Percentiles rank a stretch among this genome's conserved stretches.
Conservation (phyloP, 2,113 vertebrate species). For the Tinamus guttatus region DNA sequence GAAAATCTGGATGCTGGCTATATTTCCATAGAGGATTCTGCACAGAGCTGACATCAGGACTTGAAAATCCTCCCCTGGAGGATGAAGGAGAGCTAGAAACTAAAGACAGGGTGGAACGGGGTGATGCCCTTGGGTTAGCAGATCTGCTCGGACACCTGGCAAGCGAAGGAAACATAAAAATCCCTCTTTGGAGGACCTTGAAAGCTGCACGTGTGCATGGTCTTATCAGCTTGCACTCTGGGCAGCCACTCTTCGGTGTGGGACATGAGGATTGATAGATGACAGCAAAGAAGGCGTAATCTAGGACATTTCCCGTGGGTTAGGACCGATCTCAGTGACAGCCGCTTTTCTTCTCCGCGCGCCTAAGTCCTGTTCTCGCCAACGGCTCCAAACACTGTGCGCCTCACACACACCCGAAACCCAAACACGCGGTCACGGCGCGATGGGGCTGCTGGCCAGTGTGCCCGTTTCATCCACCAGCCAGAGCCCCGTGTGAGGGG, state of each 20-base stretch:
- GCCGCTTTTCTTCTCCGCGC: not conserved
- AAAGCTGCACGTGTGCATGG: not conserved
- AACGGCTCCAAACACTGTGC: not conserved
- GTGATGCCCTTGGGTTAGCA: too few species aligned
- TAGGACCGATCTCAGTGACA: rapidly evolving
- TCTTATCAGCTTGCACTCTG: not conserved
- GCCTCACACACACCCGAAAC: not conserved
- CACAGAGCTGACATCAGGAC: not conserved
- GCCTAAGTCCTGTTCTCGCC: not conserved
- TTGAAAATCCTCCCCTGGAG: not conserved
- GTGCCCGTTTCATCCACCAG: not conserved
- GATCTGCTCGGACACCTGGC: not conserved
- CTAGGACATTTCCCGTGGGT: not conserved
- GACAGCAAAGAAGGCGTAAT: not conserved
- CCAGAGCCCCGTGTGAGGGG: not conserved
- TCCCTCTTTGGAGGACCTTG: not conserved
- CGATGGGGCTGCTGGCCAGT: rapidly evolving
- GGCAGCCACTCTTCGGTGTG: not conserved
- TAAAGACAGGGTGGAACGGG: too few species aligned
- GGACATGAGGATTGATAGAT: rapidly evolving
- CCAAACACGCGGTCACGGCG: rapidly evolving
- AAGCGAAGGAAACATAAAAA: not conserved
- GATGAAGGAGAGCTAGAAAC: not conserved
- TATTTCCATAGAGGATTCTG: not conserved
- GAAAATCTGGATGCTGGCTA: not conserved